Evolutionary conservation across 2,888 invertebrate genomes (phyloP), one percentile per base, ranked within the genome.

Genomic region (Lasioglossum lativentre): DNA sequence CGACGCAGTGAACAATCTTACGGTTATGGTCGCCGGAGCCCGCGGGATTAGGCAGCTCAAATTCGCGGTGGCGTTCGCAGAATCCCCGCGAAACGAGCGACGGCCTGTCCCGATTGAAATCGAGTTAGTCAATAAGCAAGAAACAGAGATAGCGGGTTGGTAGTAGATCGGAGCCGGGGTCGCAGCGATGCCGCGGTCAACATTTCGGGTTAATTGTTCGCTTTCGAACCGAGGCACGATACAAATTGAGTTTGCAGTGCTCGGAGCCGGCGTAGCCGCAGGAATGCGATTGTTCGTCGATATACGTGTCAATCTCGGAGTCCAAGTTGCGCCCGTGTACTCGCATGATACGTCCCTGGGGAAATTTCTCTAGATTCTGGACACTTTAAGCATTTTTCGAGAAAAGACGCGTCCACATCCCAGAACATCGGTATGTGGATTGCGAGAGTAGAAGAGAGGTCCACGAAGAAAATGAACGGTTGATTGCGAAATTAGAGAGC

Each of bases 151-250:
- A 34, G 73, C 72, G 45, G 56, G 40, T 30, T 78, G 77, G 73
- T 72, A 77, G 73, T 45, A 59, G 47, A 45, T 63, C 19, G 34
- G 42, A 52, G 83, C 75, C 38, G 23, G 8, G 34, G 34, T 66
- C 66, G 71, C 59, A 75, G 42, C 85, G 83, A 83, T 83, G 34
- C 71, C 23, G 83, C 75, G 63, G 74, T 72, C 45, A 83, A 66
- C 73, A 75, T 85, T 77, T 73, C 76, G 56, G 80, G 80, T 88
- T 87, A 88, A 88, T 88, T 79, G 84, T 88, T 80, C 81, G 75
- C 80, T 89, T 85, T 78, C 79, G 78, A 78, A 75, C 84, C 79
- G 79, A 75, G 68, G 45, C 78, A 73, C 71, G 52, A 63, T 47
- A 38, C 81, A 78, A 84, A 88, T 86, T 77, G 79, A 78, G 77